phyloP scores from a whole-genome alignment of 2,797 vertebrate species.

The Pseudomugil gertrudae region DNA sequence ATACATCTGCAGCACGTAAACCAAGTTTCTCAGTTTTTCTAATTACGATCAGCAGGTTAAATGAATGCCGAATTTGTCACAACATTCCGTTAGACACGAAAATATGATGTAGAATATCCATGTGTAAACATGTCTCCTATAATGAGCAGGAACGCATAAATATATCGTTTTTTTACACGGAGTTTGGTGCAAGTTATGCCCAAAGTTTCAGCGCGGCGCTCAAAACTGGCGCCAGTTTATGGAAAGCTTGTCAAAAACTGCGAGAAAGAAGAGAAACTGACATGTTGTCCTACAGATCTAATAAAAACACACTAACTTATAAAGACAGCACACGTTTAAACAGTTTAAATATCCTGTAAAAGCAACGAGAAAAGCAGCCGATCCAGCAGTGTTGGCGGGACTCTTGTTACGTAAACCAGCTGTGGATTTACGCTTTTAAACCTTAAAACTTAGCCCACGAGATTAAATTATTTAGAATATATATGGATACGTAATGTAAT shows the following conservation, averaged over 20 bases:
- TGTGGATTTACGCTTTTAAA: background rate
- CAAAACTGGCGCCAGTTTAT: slow-evolving; percentile 73
- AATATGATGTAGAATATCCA: fast-evolving
- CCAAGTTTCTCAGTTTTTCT: background rate
- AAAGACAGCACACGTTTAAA: fast-evolving
- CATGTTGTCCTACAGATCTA: fast-evolving
- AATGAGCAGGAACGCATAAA: background rate
- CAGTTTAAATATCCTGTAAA: background rate
- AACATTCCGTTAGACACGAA: fast-evolving
- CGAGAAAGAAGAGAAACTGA: fast-evolving
- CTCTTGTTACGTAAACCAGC: background rate
- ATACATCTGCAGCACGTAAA: background rate
- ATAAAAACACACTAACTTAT: fast-evolving
- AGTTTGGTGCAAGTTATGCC: background rate
- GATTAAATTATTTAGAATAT: fast-evolving
- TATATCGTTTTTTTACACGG: fast-evolving
- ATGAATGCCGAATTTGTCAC: background rate
- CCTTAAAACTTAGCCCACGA: fast-evolving
- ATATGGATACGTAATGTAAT: background rate
- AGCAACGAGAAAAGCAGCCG: background rate
- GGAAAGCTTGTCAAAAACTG: background rate
- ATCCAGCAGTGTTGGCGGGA: slow-evolving; percentile 61
- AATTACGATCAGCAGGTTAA: fast-evolving
- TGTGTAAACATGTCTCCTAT: fast-evolving
- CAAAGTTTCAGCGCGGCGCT: slow-evolving; percentile 29